Base-by-base conservation (phyloP, 2,888 invertebrate species). In the Agrilus mali region DNA sequence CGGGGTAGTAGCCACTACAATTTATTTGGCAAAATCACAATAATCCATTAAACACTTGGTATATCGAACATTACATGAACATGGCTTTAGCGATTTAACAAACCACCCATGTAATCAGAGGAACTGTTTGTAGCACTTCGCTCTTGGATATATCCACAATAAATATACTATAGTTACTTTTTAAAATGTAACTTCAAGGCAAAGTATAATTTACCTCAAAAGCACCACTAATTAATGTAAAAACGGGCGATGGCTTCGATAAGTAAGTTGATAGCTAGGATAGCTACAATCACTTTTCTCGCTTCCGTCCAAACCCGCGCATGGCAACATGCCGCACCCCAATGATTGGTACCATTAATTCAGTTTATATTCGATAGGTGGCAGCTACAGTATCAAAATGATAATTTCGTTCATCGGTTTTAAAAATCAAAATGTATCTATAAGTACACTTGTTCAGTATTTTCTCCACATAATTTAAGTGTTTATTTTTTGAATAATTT, bases 41-140 rank as follows among this genome's bases (percentile, higher is more conserved):
- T 10, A 50, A 52, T 55, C 53, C 55, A 51, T 50, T 51, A 49
- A 54, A 55, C 64, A 64, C 63, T 64, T 60, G 35, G 54, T 61
- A 63, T 61, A 27, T 27, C 27, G 27, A 27, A 27, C 27, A 27
- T 64, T 58, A 64, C 63, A 64, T 64, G 63, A 64, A 65, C 66
- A 65, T 64, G 62, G 63, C 61, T 63, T 27, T 55, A 58, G 57
- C 51, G 56, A 55, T 58, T 55, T 51, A 52, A 53, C 54, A 54
- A 55, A 53, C 55, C 49, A 52, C 52, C 53, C 53, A 54, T 54
- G 46, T 37, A 50, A 45, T 50, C 49, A 49, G 51, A 51, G 44
- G 53, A 53, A 47, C 53, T 56, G 55, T 53, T 55, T 54, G 57
- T 55, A 54, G 50, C 57, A 60, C 58, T 55, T 48, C 35, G 43